Evolutionary conservation across 2,888 invertebrate genomes (phyloP), one percentile per base, ranked within the genome.

Genomic region (Hirtodrosophila duncani): DNA sequence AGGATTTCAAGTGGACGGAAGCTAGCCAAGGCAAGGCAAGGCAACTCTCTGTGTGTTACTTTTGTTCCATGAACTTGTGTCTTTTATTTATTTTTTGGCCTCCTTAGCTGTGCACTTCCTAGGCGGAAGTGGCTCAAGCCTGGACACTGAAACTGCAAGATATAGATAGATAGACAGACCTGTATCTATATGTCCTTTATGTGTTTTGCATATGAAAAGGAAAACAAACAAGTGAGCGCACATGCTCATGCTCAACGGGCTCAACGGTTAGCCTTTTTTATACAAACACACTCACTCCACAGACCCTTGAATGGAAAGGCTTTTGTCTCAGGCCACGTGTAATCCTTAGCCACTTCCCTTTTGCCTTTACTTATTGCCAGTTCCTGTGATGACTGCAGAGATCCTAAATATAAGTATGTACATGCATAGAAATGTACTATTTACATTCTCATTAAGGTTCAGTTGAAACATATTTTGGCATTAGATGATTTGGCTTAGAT

Each of bases 11-110:
- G 34, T 18, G 53, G 57, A 77, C 80, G 80, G 72, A 80, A 72
- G 77, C 80, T 71, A 59, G 18, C 45, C 45, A 24, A 33, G 30
- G 45, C 29, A 52, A 57, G n/a, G n/a, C n/a, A n/a, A n/a, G n/a
- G 11, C 41, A 36, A 52, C 53, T 37, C 44, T 50, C 26, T 43
- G 21, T 34, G 20, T 34, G 6, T 38, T 31, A 17, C 10, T 29
- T 9, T 29, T 10, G 43, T 55, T 71, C 79, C 80, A n/a, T 80
- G 80, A 72, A 71, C 80, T 77, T 72, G 78, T 80, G 69, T 72
- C 68, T 77, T 57, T 56, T 55, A 57, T 64, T 51, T 48, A 26
- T 36, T 45, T 38, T 43, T 31, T 16, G 7, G 27, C 4, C 13
- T 31, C 36, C 16, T 53, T 29, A 45, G 41, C 30, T 45, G 42